These are phyloP conservation scores for Condylostylus longicornis DNA, from an alignment of 1,140 invertebrate genomes.

Conservation along the genomic window DNA sequence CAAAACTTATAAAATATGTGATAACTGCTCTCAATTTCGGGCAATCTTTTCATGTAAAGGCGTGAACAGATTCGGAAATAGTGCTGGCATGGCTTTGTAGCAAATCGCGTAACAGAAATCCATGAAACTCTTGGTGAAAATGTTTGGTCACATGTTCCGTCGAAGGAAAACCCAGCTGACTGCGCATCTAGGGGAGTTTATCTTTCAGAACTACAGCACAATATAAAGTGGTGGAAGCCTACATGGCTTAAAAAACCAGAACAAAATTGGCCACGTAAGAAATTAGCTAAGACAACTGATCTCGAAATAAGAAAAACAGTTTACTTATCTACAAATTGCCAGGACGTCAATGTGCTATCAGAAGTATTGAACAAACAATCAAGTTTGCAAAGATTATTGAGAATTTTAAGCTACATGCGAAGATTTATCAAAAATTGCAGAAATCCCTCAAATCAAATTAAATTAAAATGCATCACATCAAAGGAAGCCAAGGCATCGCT, in stretches of 20 bases:
- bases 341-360: no score
- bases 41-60: not conserved
- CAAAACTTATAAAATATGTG: not conserved
- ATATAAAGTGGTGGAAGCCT: not conserved
- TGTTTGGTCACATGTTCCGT: conserved; percentile 5
- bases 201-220: not conserved
- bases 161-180: conserved; percentile 11
- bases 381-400: no score
- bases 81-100: not conserved
- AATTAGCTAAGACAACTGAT: no score
- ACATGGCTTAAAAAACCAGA: not conserved
- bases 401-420: no score
- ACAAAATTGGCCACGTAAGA: not conserved
- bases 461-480: no score
- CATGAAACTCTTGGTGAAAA: not conserved
- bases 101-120: not conserved
- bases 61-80: not conserved
- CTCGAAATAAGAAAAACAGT: no score
- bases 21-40: not conserved
- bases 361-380: no score
- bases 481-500: no score
- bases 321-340: no score
- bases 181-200: conserved; percentile 3
- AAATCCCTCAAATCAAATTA: no score
- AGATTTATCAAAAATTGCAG: no score